Evolutionary conservation across 2,888 invertebrate genomes (phyloP).

Genomic region (Spatulosminthurus flaviceps): DNA sequence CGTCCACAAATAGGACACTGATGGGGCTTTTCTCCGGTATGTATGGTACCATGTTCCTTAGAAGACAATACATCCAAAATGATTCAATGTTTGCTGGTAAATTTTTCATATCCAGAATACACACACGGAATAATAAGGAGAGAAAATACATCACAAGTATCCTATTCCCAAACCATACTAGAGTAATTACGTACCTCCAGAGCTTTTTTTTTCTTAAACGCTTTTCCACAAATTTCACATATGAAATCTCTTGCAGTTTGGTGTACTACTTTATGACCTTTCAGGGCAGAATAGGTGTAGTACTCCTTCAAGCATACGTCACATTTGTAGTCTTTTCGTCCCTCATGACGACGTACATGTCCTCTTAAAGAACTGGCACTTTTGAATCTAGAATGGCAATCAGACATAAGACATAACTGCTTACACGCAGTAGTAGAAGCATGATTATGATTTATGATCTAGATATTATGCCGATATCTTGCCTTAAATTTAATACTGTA

Average conservation of each 20-base stretch:
- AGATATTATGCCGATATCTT: no score
- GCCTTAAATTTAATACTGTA: no score
- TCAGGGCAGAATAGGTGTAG: slow-evolving; percentile 61
- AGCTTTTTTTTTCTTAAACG: slow-evolving; percentile 61
- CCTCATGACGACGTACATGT: slow-evolving; percentile 60
- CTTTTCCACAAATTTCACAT: slow-evolving; percentile 59
- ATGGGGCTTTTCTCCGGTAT: slow-evolving; percentile 60
- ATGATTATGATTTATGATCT: no score
- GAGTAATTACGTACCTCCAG: slow-evolving; percentile 52
- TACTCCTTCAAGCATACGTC: slow-evolving; percentile 61
- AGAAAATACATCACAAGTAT: no score
- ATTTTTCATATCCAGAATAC: no score
- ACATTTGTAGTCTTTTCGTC: slow-evolving; percentile 61
- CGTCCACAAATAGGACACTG: slow-evolving; percentile 60
- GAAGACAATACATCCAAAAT: not conserved
- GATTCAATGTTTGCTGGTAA: no score
- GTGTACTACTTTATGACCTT: slow-evolving; percentile 61
- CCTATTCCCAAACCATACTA: no score
- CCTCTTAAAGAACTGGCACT: slow-evolving; percentile 59
- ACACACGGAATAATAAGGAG: no score
- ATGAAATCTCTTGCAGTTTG: slow-evolving; percentile 59
- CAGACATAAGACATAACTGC: no score
- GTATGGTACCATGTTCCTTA: slow-evolving; percentile 60
- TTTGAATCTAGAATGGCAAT: no score
- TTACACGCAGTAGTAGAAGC: no score